phyloP scores from a whole-genome alignment of 2,888 invertebrate species.

The Drosophila birchii region DNA sequence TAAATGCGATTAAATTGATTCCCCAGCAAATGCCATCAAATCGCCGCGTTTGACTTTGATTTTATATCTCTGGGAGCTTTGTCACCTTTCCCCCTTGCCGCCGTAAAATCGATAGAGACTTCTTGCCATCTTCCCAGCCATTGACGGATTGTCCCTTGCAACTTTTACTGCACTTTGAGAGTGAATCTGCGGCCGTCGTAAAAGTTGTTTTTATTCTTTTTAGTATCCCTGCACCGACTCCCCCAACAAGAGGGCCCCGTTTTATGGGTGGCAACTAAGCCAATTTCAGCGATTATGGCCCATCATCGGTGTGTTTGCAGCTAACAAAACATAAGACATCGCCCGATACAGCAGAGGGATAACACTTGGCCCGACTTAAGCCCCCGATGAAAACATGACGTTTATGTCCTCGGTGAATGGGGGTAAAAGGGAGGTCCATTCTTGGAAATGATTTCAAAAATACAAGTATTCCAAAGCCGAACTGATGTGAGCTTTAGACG shows the following conservation, averaged over 20 bases:
- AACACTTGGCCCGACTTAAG: constrained; percentile 44
- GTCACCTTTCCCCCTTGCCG: constrained; percentile 50
- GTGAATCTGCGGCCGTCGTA: constrained; percentile 66
- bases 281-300: constrained; percentile 71
- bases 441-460: constrained; percentile 39
- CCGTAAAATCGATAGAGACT: background rate
- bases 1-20: constrained; percentile 80
- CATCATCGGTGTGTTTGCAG: constrained; percentile 76
- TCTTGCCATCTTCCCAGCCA: constrained; percentile 2
- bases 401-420: constrained; percentile 28
- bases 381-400: constrained; percentile 47
- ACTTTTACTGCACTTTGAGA: constrained; percentile 75
- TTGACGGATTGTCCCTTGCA: constrained; percentile 69
- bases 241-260: constrained; percentile 22
- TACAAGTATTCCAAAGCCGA: constrained; percentile 11
- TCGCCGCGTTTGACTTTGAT: constrained; percentile 61
- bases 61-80: constrained; percentile 62
- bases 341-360: constrained; percentile 20
- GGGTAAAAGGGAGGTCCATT: constrained; percentile 3
- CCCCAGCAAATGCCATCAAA: constrained; percentile 73
- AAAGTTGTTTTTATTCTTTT: constrained; percentile 76
- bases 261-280: constrained; percentile 70
- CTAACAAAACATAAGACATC: constrained; percentile 71
- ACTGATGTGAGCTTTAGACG: constrained; percentile 10
- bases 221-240: constrained; percentile 64